Evolutionary conservation across 1,140 invertebrate species (phyloP), one percentile per base, ranked within the genome.

Genomic region (Platyscapa corneri): DNA sequence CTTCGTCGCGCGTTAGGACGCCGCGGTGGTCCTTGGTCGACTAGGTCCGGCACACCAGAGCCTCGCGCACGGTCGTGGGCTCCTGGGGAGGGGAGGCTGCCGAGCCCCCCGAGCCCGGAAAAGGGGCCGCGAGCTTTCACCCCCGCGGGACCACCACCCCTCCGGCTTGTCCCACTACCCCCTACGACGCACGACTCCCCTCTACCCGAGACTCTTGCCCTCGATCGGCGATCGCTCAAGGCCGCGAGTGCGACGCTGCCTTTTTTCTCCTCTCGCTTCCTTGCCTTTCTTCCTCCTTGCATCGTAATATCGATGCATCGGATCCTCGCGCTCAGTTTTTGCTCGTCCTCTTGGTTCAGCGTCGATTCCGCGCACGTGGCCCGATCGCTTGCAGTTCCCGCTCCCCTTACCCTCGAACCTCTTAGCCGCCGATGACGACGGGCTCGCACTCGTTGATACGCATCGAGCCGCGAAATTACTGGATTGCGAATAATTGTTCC

Each of bases 21-120:
- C 83, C 72, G 67, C 83, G 67, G 67, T 46, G 67, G 77, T 84
- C 75, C 76, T 84, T 32, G 83, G 49, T 53, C 76, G 83, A 84
- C 83, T 84, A 42, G 75, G 39, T 56, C 56, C 80, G 42, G 78
- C 78, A n/a, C 37, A 12, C 18, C 60, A 10, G 39, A 60, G 56
- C 23, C 56, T 60, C 27, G 56, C 20, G 56, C 56, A 27, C 56
- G 56, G 27, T 3, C 27, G 23, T 3, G 27, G 34, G 32, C 30
- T 78, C n/a, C 49, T 56, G 3, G 39, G n/a, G 39, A 77, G 60
- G 72, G 82, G 82, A 49, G 60, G 74, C 46, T 18, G 49, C n/a
- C 74, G 82, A 56, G 12, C 56, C 56, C 56, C 23, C 56, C 23
- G 27, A 60, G n/a, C n/a, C 42, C 64, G 79, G 79, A 82, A 82